Conservation (phyloP, 2,113 vertebrate genomes). For the Cepphus grylle region DNA sequence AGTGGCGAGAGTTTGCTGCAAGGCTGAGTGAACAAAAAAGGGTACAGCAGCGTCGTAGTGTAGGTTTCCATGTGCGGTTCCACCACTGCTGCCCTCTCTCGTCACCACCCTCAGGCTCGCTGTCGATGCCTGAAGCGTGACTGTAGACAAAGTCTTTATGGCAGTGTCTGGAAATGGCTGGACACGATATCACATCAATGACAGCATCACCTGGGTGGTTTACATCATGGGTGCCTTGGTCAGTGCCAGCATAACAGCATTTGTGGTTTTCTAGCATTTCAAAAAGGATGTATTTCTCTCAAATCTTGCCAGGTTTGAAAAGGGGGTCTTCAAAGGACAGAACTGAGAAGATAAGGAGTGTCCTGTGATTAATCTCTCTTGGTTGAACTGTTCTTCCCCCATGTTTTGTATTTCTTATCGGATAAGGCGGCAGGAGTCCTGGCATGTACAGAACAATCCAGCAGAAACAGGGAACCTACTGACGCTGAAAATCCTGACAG, state of each 20-base stretch:
- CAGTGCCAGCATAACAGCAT: background rate
- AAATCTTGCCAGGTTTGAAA: background rate
- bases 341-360: background rate
- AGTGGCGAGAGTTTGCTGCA: background rate
- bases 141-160: background rate
- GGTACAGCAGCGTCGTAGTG: fast-evolving
- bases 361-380: background rate
- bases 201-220: background rate
- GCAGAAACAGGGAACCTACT: background rate
- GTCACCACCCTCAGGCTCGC: background rate
- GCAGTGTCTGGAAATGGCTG: background rate
- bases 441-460: background rate
- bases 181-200: background rate
- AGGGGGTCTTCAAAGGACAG: background rate
- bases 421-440: background rate
- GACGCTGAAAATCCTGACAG: background rate
- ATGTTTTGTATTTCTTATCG: background rate
- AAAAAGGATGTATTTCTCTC: background rate
- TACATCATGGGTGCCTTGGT: background rate
- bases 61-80: background rate
- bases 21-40: background rate
- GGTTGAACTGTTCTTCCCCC: background rate
- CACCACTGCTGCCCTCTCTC: background rate
- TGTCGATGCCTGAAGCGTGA: background rate
- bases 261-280: background rate